Conservation (phyloP, 1,140 invertebrate genomes). For the Pogonus chalceus region DNA sequence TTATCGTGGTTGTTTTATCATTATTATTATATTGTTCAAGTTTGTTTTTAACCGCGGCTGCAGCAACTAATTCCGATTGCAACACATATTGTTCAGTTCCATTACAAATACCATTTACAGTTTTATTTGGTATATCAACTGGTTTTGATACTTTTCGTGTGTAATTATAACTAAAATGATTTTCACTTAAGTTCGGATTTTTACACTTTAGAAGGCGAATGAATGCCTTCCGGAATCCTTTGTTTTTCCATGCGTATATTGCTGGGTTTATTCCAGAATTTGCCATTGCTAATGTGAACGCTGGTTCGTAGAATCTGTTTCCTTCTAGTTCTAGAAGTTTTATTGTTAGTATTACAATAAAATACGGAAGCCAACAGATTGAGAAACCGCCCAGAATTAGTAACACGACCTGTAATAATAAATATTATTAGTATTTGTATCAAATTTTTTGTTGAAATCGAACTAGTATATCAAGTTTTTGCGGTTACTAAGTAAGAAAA, state of each 20-base stretch:
- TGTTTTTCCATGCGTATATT: slow-evolving; percentile 74
- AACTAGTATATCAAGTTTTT: too few species aligned
- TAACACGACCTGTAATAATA: slow-evolving; percentile 53
- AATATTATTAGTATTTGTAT: too few species aligned
- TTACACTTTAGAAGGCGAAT: slow-evolving; percentile 50
- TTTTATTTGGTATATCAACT: not conserved
- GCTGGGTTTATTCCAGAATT: slow-evolving; percentile 69
- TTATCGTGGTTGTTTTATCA: too few species aligned
- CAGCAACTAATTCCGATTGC: not conserved
- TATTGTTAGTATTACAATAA: slow-evolving; percentile 51
- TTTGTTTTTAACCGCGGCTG: too few species aligned
- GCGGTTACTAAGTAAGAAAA: too few species aligned
- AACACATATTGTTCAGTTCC: not conserved
- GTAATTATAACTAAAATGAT: slow-evolving; percentile 1
- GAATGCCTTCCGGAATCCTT: slow-evolving; percentile 58
- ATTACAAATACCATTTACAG: not conserved
- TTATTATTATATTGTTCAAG: too few species aligned
- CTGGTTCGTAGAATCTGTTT: slow-evolving; percentile 49
- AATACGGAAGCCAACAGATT: slow-evolving; percentile 65
- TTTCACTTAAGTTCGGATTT: slow-evolving; percentile 31
- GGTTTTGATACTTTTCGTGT: not conserved
- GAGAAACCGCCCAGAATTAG: slow-evolving; percentile 64
- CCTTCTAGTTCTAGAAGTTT: slow-evolving; percentile 39
- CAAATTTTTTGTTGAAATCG: too few species aligned
- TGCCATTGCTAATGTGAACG: slow-evolving; percentile 58